Conservation (phyloP, 2,888 invertebrate genomes). For the Philereme vetulata region DNA sequence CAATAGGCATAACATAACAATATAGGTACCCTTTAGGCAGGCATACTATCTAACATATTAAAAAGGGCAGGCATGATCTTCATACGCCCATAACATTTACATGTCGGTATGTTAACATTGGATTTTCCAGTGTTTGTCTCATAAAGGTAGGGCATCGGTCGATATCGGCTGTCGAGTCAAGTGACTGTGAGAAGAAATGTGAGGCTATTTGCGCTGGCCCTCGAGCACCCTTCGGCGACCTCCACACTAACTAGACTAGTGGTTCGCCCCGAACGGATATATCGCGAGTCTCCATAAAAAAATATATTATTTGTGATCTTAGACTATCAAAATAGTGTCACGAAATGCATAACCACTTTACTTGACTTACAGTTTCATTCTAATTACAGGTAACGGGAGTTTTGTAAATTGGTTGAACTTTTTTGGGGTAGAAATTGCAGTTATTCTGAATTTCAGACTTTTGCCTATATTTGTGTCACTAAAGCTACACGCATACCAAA, state of each 20-base stretch:
- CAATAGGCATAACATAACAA: slow-evolving; percentile 16
- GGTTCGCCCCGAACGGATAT: too few relatives aligned
- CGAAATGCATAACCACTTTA: too few relatives aligned
- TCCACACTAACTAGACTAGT: slow-evolving; percentile 70
- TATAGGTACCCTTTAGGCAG: slow-evolving; percentile 10
- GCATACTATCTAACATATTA: slow-evolving; percentile 22
- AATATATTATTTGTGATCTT: too few relatives aligned
- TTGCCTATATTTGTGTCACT: too few relatives aligned
- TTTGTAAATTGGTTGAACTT: too few relatives aligned
- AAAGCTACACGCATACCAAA: too few relatives aligned
- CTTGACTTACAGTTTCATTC: too few relatives aligned
- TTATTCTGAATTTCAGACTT: too few relatives aligned
- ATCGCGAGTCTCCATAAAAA: too few relatives aligned
- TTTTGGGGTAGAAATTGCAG: too few relatives aligned
- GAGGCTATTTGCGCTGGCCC: slow-evolving; percentile 69
- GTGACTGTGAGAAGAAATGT: slow-evolving; percentile 70
- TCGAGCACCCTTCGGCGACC: slow-evolving; percentile 60
- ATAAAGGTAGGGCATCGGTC: slow-evolving; percentile 62
- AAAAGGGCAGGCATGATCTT: slow-evolving; percentile 32
- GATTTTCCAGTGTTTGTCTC: slow-evolving; percentile 58
- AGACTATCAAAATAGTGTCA: too few relatives aligned
- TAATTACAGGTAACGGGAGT: too few relatives aligned
- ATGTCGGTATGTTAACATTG: slow-evolving; percentile 42
- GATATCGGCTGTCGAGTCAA: slow-evolving; percentile 69
- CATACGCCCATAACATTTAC: slow-evolving; percentile 36